Percentiles rank a stretch among this genome's conserved stretches.
phyloP scores from a whole-genome alignment of 2,888 invertebrate genomes.

The Alloscopus bannaensis region DNA sequence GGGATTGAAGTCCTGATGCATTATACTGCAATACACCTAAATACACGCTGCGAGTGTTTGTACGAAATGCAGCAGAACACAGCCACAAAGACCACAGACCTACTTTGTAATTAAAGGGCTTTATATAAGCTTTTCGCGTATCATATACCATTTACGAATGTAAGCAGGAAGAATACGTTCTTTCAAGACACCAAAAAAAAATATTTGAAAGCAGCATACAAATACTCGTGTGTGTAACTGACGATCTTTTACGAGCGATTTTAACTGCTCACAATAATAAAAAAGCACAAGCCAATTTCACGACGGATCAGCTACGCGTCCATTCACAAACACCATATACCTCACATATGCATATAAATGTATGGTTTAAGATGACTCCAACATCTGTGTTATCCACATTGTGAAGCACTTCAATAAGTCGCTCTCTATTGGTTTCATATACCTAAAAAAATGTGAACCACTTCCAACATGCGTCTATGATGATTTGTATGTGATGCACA shows the following conservation, averaged over 20 bases:
- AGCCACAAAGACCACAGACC: slow-evolving; percentile 57
- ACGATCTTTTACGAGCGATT: slow-evolving; percentile 9
- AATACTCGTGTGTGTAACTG: not conserved
- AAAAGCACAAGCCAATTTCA: slow-evolving; percentile 56
- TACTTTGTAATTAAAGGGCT: slow-evolving; percentile 61
- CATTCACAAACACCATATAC: slow-evolving; percentile 55
- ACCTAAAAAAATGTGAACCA: too few species aligned
- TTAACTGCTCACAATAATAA: not conserved
- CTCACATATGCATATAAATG: too few species aligned
- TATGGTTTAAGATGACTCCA: not conserved
- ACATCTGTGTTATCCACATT: too few species aligned
- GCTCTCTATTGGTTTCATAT: too few species aligned
- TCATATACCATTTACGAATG: not conserved
- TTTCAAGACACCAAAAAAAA: slow-evolving; percentile 2
- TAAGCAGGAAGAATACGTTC: slow-evolving; percentile 7
- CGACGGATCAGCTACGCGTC: slow-evolving; percentile 52
- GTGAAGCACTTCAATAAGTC: too few species aligned
- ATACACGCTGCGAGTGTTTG: too few species aligned
- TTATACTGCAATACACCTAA: slow-evolving; percentile 40
- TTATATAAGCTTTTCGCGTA: slow-evolving; percentile 17
- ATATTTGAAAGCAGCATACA: not conserved
- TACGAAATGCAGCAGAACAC: slow-evolving; percentile 51
- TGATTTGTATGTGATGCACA: too few species aligned
- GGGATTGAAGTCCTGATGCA: not conserved
- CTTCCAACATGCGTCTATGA: too few species aligned